Evolutionary conservation across 2,113 vertebrate species (phyloP).

Genomic region (Gobius niger): DNA sequence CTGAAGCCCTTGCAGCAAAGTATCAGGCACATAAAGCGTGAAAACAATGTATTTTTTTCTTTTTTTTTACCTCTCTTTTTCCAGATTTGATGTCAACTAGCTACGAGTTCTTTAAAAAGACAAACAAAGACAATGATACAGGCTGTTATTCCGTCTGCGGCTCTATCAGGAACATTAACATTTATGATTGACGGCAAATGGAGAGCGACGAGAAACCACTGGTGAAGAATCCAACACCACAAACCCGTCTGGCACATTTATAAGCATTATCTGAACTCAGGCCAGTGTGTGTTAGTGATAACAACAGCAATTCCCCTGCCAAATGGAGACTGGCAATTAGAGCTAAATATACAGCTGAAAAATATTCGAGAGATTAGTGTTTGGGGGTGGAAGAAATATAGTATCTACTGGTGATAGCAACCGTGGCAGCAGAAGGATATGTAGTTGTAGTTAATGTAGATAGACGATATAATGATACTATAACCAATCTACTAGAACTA

Average conservation of each 20-base stretch:
- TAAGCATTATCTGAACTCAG: constrained; percentile 26
- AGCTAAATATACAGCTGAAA: not conserved
- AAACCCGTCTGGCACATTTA: constrained; percentile 38
- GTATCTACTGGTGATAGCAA: too few species aligned
- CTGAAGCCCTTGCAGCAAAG: not conserved
- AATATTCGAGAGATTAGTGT: not conserved
- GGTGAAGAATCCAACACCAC: constrained; percentile 35
- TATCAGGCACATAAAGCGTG: constrained; percentile 32
- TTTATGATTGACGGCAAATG: constrained; percentile 33
- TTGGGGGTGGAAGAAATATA: not conserved
- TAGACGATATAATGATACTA: too few species aligned
- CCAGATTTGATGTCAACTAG: constrained; percentile 73
- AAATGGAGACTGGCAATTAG: constrained; percentile 4
- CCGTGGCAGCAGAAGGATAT: too few species aligned
- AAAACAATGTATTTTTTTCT: constrained; percentile 30
- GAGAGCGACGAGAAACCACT: constrained; percentile 24
- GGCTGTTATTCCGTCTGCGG: constrained; percentile 39
- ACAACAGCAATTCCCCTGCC: not conserved
- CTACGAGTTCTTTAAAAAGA: constrained; percentile 73
- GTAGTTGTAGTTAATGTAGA: too few species aligned
- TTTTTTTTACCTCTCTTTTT: constrained; percentile 68
- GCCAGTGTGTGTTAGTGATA: constrained; percentile 12
- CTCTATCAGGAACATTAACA: not conserved
- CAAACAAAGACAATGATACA: constrained; percentile 52
- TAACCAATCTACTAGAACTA: too few species aligned